Evolutionary conservation across 2,797 vertebrate species (phyloP), one percentile per base, ranked within the genome.

Genomic region (Esox lucius): DNA sequence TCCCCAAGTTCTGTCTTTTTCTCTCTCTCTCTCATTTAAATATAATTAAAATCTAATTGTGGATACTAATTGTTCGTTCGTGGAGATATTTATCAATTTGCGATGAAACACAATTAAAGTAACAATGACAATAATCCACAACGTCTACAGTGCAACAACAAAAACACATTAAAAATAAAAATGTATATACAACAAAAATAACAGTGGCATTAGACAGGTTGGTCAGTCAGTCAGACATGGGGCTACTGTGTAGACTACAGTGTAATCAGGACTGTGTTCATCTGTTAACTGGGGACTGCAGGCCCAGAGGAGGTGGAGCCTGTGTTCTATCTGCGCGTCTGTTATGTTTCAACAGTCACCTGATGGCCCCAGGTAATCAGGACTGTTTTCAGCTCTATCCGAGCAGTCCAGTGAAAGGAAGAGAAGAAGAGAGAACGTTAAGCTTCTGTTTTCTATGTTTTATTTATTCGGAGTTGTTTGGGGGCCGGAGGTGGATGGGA

Each of bases 401-500:
- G 9, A 22, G 24, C 13, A 24, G 90, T 87, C 88, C 90, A 91
- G 88, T 88, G 80, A 76, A 81, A 87, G 89, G 86, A 87, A 93
- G 91, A 89, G 46, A 85, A 81, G 84, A 87, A 89, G 90, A 88
- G 87, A 86, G 88, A 88, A 85, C 84, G 28, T 33, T 33, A 17
- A 9, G 35, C 19, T 48, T 22, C 39, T 46, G 67, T 68, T 68
- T n/a, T 39, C 39, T 22, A 71, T 56, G 70, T 56, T 71, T 71
- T 71, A 71, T 71, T 71, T 61, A 85, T 71, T 26, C 82, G 82
- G 19, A 56, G 64, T 24, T 66, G 64, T 65, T 66, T 51, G 53
- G 70, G 77, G 87, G 90, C 89, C 87, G 84, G 88, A 88, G 90
- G 90, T 88, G 88, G 90, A 91, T 87, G 89, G 80, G 74, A 81